phyloP scores from a whole-genome alignment of 35 echinoderm and acorn worm species.

The Diadema setosum region DNA sequence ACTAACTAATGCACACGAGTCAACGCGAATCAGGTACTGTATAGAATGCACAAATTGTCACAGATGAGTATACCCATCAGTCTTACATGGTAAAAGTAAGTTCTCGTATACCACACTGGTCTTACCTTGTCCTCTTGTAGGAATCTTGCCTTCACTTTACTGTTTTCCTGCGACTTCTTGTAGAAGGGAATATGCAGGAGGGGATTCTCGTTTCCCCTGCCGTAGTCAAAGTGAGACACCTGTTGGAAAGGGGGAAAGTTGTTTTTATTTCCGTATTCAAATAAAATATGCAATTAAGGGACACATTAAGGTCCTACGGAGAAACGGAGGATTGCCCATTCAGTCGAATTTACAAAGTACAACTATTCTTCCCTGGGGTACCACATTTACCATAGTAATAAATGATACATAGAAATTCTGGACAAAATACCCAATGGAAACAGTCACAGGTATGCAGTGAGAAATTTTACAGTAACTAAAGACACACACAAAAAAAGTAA shows the following conservation, averaged over 20 bases:
- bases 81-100: too few species aligned
- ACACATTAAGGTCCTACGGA: background rate
- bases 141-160: background rate
- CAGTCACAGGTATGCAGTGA: too few species aligned
- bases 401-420: too few species aligned
- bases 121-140: background rate
- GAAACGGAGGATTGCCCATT: background rate
- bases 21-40: too few species aligned
- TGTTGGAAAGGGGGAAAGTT: background rate
- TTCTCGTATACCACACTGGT: too few species aligned
- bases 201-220: background rate
- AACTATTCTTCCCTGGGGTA: background rate
- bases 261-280: background rate
- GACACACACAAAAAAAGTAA: too few species aligned
- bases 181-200: background rate
- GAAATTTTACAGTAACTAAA: too few species aligned
- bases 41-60: too few species aligned
- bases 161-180: background rate
- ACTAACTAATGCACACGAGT: too few species aligned
- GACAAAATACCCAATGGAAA: too few species aligned
- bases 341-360: background rate
- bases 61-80: too few species aligned
- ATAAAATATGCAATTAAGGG: background rate
- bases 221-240: background rate
- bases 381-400: too few species aligned